Evolutionary conservation across 2,797 vertebrate species (phyloP).

Genomic region (Perdix hodgsoniae): DNA sequence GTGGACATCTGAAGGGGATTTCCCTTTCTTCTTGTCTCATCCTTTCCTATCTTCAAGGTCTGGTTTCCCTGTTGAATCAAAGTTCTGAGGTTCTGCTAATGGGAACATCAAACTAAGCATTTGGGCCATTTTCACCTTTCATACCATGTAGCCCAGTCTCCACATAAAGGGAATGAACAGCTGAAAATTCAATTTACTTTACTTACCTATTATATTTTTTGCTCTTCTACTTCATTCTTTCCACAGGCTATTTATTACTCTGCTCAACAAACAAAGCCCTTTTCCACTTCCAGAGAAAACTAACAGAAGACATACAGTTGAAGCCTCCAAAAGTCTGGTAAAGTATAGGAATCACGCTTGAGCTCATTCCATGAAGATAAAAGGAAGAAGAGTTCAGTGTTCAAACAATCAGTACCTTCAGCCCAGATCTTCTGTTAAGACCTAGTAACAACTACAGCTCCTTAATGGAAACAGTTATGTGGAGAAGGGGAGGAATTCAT

Average conservation of each 20-base stretch:
- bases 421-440: background rate
- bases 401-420: background rate
- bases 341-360: slow-evolving; percentile 10
- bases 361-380: background rate
- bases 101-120: background rate
- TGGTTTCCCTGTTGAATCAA: background rate
- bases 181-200: background rate
- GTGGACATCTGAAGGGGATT: background rate
- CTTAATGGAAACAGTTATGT: background rate
- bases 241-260: slow-evolving; percentile 12
- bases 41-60: background rate
- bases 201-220: background rate
- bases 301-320: slow-evolving; percentile 18
- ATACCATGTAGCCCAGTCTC: background rate
- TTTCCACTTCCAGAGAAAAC: background rate
- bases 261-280: slow-evolving; percentile 6
- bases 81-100: background rate
- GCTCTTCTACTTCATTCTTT: background rate
- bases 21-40: background rate
- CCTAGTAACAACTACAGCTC: background rate
- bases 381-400: slow-evolving; percentile 13
- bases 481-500: background rate
- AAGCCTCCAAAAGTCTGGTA: slow-evolving; percentile 3
- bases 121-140: slow-evolving; percentile 29
- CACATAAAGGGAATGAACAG: background rate